Percentiles rank a stretch among this genome's conserved stretches.
These are phyloP conservation scores for Chromobotia macracanthus DNA, from an alignment of 2,797 vertebrate genomes.

Conservation along the genomic window DNA sequence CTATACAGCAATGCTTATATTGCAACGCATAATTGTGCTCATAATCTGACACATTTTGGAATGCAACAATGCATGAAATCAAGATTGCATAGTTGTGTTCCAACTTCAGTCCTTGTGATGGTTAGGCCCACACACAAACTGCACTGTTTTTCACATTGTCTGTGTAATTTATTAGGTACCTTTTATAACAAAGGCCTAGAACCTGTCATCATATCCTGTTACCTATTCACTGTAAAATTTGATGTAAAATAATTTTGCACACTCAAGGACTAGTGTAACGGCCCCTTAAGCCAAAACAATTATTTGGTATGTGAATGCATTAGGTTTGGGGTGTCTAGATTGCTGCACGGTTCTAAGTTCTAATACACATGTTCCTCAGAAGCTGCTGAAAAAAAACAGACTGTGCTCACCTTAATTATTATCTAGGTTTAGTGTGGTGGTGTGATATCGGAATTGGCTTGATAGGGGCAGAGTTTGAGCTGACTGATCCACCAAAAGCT, in stretches of 20 bases:
- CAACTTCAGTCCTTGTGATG: too few species aligned
- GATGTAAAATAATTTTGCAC: too few species aligned
- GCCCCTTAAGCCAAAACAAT: neutral
- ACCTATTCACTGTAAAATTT: too few species aligned
- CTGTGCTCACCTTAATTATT: neutral
- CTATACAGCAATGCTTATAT: too few species aligned
- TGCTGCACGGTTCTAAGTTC: conserved; percentile 6
- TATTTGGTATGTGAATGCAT: neutral
- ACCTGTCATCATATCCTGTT: too few species aligned
- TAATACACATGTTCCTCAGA: neutral
- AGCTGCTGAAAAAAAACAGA: neutral
- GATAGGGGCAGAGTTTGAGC: neutral
- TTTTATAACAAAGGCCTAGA: neutral
- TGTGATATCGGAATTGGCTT: too few species aligned
- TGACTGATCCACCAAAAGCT: neutral
- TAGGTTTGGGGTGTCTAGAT: conserved; percentile 22
- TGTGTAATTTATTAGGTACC: neutral
- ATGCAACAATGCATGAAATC: neutral
- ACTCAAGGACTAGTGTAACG: neutral
- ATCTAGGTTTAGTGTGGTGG: too few species aligned
- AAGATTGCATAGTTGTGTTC: neutral
- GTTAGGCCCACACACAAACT: too few species aligned
- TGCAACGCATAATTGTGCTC: too few species aligned
- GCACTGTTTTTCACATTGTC: neutral
- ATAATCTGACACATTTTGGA: too few species aligned